These are phyloP conservation scores for Tarsius wallacei DNA, from an alignment of 2,797 vertebrate genomes.

Conservation along the genomic window DNA sequence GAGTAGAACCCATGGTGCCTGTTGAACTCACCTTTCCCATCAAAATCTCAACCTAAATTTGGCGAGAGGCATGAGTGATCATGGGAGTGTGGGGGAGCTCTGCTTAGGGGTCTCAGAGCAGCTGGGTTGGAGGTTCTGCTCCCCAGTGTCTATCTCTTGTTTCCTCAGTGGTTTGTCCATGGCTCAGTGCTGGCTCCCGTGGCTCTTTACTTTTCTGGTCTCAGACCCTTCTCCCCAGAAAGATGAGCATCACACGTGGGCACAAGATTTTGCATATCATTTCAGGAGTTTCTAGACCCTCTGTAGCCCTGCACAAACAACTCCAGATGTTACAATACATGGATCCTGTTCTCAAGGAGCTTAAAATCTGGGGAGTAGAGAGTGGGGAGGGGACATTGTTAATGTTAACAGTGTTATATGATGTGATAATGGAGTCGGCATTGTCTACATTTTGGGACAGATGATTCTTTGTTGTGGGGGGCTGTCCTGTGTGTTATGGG, in stretches of 20 bases:
- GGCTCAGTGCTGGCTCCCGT: not conserved
- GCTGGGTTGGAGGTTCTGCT: not conserved
- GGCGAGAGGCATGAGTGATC: not conserved
- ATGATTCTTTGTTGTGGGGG: too few relatives aligned
- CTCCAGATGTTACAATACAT: not conserved
- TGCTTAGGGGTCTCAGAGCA: not conserved
- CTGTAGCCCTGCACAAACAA: not conserved
- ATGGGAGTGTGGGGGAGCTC: not conserved
- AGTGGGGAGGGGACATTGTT: accelerated
- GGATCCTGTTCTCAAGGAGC: not conserved
- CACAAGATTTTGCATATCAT: not conserved
- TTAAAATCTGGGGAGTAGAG: not conserved
- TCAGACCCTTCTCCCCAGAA: not conserved
- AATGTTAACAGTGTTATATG: accelerated
- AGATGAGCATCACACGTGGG: not conserved
- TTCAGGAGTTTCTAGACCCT: not conserved
- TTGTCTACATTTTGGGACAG: not conserved
- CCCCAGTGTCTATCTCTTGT: not conserved
- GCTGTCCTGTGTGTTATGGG: accelerated
- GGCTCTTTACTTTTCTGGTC: not conserved
- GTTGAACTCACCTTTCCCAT: not conserved
- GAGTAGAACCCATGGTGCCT: not conserved
- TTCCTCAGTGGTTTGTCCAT: not conserved
- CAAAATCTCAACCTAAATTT: not conserved
- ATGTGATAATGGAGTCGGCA: not conserved